Evolutionary conservation across 2,113 vertebrate species (phyloP).

Genomic region (Nipponia nippon): DNA sequence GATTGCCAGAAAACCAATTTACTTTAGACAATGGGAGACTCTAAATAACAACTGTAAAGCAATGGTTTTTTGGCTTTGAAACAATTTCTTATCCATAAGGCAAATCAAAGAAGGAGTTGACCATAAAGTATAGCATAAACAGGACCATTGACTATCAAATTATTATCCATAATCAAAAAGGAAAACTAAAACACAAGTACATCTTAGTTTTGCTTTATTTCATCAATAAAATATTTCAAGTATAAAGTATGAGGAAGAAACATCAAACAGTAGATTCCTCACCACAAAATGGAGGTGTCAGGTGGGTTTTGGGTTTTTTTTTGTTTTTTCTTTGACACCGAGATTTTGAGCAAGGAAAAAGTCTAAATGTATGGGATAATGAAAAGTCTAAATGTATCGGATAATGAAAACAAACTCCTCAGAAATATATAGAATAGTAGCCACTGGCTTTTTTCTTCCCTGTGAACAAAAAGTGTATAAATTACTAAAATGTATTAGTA

Average conservation of each 20-base stretch:
- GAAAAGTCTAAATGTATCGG: not conserved
- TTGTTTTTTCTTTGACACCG: not conserved
- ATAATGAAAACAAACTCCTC: not conserved
- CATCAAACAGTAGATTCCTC: not conserved
- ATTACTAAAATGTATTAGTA: not conserved
- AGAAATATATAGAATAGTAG: not conserved
- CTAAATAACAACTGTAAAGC: not conserved
- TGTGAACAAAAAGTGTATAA: not conserved
- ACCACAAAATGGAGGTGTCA: not conserved
- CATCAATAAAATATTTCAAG: not conserved
- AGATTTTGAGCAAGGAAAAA: not conserved
- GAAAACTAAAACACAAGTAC: not conserved
- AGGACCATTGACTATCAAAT: not conserved
- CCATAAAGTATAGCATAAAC: not conserved
- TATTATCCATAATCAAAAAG: not conserved
- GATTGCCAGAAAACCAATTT: slow-evolving; percentile 47
- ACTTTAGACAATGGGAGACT: not conserved
- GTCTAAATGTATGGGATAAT: not conserved
- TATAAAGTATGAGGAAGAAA: not conserved
- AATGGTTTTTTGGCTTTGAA: not conserved
- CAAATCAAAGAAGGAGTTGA: not conserved
- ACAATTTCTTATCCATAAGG: not conserved
- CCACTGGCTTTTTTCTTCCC: not conserved
- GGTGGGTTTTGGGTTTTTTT: not conserved
- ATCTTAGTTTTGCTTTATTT: not conserved